Evolutionary conservation across 35 echinoderm and acorn worm species (phyloP).

Genomic region (Amphiura filiformis): DNA sequence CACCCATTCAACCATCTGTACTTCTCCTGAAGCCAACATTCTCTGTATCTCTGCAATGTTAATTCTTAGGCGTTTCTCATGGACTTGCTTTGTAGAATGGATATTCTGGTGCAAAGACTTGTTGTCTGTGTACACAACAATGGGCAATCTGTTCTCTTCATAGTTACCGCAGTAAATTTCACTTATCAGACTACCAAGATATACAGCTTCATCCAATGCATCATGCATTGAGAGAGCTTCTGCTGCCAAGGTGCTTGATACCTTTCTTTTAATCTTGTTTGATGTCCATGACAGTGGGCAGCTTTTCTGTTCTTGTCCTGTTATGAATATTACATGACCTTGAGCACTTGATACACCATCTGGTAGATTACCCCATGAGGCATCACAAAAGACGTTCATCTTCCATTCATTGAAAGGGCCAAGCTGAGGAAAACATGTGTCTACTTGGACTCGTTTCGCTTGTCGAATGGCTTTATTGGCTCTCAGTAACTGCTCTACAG

Average conservation of each 20-base stretch:
- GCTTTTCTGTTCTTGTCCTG: conserved; percentile 11
- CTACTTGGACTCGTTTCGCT: conserved; percentile 9
- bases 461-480: conserved; percentile 23
- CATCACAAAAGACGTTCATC: conserved; percentile 19
- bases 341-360: conserved; percentile 9
- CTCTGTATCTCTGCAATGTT: conserved; percentile 12
- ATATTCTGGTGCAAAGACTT: conserved; percentile 40
- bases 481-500: conserved; percentile 34
- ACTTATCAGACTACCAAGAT: background rate
- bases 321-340: conserved; percentile 33
- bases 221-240: background rate
- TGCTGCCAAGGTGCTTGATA: background rate
- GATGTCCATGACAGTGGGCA: background rate
- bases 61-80: conserved; percentile 20
- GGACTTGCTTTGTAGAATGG: conserved; percentile 30
- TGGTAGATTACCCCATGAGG: background rate
- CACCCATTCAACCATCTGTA: background rate
- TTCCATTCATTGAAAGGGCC: conserved; percentile 36
- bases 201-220: background rate
- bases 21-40: background rate
- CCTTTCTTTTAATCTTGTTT: conserved; percentile 1
- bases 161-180: conserved; percentile 6
- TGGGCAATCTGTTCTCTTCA: background rate
- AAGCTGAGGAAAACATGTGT: conserved; percentile 12
- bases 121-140: conserved; percentile 29